Evolutionary conservation across 2,888 invertebrate genomes (phyloP), one percentile per base, ranked within the genome.

Genomic region (Diarsia brunnea): DNA sequence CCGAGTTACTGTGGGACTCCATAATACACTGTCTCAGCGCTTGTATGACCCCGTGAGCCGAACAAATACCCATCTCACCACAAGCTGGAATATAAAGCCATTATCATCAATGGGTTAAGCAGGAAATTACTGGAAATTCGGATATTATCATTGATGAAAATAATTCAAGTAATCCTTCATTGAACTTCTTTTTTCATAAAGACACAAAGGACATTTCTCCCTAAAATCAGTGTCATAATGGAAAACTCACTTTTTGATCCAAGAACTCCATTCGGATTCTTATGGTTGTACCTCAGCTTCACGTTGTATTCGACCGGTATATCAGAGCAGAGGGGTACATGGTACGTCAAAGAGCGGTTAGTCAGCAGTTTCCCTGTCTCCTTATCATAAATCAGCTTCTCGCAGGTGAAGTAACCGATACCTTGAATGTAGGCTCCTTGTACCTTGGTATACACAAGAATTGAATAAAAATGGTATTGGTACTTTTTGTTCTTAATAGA

Each of bases 361-460:
- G 98, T 98, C 4, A 98, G 90, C n/a, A 98, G 92, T 87, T 96
- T 94, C 0, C 98, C 98, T 4, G 97, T 97, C 12, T 90, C 86
- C 24, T 95, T 91, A 88, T 98, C 97, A 88, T 97, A 97, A 0
- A 97, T 94, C 63, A 98, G 88, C 85, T 98, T 97, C 92, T 98
- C 98, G 0, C 95, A 95, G 0, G 98, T 97, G 95, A 97, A 98
- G 90, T 97, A 98, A 11, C 98, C 98, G 3, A 95, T 91, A 66
- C 96, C 98, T 97, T 98, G 98, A 0, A 98, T 90, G 89, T 98
- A 98, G 0, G 97, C 98, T 0, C 98, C 98, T 95, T 98, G 98
- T 11, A 97, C 96, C 96, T 96, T 51, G 12, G 90, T 85, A 47
- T 38, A 21, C 21, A 5, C 10, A 10, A 71, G 53, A 31, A 19